Evolutionary conservation across 2,888 invertebrate species (phyloP), one percentile per base, ranked within the genome.

Genomic region (Monopis laevigella): DNA sequence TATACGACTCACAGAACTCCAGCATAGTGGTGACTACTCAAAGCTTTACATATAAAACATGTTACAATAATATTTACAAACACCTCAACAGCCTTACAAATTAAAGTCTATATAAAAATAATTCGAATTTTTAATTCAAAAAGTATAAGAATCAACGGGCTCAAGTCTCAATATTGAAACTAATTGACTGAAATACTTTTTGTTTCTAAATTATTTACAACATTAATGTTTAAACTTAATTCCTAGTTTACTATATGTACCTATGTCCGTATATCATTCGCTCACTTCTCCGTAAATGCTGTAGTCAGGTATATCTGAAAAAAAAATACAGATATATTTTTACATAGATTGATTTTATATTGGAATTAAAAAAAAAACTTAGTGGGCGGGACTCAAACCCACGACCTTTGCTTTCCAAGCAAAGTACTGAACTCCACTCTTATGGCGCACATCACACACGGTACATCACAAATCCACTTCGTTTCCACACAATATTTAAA

Each of bases 121-220:
- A 2, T 11, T 36, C 19, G 2, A 21, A 21, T 21, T 11, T 21
- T 36, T 2, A 19, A 36, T 21, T 11, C 8, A 36, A 36, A 36
- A 36, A 36, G 18, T 16, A 17, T 16, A 21, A 12, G 19, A 19
- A 17, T 36, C 36, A 21, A 21, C 16, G 36, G 36, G 36, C 36
- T 36, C 36, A 36, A 12, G 21, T 36, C 21, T 36, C 36, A 36
- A 8, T 13, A 18, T 21, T 19, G 36, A 36, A 36, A 36, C 21
- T 36, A 21, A 36, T 36, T 21, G 36, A 36, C 36, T 19, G 7
- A 36, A 36, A 36, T 21, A 17, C 21, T 36, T 36, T 36, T 21
- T 21, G 13, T 21, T 11, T 11, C n/a, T 16, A 16, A 17, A n/a
- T 7, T 28, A 32, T 32, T 32, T 16, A 32, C 32, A 29, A 32